These are phyloP conservation scores for Bombylius major DNA, from an alignment of 2,888 invertebrate genomes.

Conservation along the genomic window DNA sequence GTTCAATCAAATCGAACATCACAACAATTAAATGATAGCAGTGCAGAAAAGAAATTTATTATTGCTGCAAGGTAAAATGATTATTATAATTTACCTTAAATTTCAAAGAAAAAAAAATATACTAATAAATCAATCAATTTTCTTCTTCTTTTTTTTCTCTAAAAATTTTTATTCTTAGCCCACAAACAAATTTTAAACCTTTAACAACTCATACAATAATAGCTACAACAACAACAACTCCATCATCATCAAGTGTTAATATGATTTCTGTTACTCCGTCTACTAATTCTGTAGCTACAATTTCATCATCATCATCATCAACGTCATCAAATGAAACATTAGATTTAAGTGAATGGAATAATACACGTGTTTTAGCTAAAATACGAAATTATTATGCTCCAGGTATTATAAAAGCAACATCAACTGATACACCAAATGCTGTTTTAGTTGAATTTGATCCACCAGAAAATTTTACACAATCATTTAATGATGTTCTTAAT, in stretches of 20 bases:
- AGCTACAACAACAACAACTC: background rate
- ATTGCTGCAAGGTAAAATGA: slow-evolving; percentile 22
- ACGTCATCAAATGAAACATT: slow-evolving; percentile 35
- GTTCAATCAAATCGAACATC: slow-evolving; percentile 8
- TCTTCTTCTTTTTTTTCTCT: no score
- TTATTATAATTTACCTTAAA: background rate
- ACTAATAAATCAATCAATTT: no score
- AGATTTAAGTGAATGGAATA: slow-evolving; percentile 87
- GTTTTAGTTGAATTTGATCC: slow-evolving; percentile 75
- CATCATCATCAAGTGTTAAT: background rate
- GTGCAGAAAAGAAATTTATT: slow-evolving; percentile 24
- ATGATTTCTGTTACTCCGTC: no score
- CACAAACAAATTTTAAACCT: slow-evolving; percentile 1
- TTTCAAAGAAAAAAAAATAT: no score
- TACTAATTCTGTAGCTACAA: background rate
- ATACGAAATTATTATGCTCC: slow-evolving; percentile 71
- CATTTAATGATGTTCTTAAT: slow-evolving; percentile 67
- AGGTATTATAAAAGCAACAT: slow-evolving; percentile 69
- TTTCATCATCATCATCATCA: no score
- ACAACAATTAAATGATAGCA: slow-evolving; percentile 19
- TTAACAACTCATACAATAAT: background rate
- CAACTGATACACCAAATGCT: slow-evolving; percentile 47
- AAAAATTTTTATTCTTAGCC: background rate
- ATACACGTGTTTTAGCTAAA: slow-evolving; percentile 83
- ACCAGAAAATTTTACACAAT: slow-evolving; percentile 52